Evolutionary conservation across 2,113 vertebrate species (phyloP), one percentile per base, ranked within the genome.

Genomic region (Trichechus manatus): DNA sequence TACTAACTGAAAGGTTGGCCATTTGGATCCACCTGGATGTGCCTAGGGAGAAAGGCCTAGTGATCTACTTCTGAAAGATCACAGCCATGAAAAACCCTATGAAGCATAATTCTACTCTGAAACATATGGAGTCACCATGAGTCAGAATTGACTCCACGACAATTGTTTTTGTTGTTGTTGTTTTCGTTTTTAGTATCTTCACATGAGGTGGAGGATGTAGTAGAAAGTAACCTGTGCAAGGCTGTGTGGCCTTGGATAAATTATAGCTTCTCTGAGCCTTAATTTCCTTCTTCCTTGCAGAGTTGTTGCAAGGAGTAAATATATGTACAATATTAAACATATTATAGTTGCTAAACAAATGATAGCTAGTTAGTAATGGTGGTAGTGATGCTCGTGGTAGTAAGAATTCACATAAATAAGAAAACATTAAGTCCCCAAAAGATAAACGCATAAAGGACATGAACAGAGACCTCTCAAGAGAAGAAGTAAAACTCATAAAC

Each of bases 401-500:
- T n/a, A 78, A 96, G 63, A 84, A 53, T 33, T 84, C 85, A 39
- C 36, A 36, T 80, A 64, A 59, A 9, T 75, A 75, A 42, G 66
- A 86, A 66, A 90, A 66, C 1, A n/a, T 44, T 14, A 91, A 77
- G 25, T 82, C 39, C 4, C 29, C 19, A 6, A n/a, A 70, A 36
- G 50, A 92, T 33, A 92, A 86, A 72, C 64, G 36, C 9, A 33
- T 47, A 66, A 79, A 85, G 42, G 84, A 47, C 11, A 25, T 29
- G 64, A 92, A 66, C 42, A 95, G 29, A 95, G 11, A 42, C 33
- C 66, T 25, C 33, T 59, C 68, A 95, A 83, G 83, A 80, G 33
- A 72, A 36, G 11, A 96, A 91, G 77, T 89, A 78, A 87, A 97
- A 90, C 14, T 70, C 29, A 87, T 59, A 88, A 88, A 9, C 66